Conservation (phyloP, 2,113 vertebrate genomes). For the Struthidea cinerea region DNA sequence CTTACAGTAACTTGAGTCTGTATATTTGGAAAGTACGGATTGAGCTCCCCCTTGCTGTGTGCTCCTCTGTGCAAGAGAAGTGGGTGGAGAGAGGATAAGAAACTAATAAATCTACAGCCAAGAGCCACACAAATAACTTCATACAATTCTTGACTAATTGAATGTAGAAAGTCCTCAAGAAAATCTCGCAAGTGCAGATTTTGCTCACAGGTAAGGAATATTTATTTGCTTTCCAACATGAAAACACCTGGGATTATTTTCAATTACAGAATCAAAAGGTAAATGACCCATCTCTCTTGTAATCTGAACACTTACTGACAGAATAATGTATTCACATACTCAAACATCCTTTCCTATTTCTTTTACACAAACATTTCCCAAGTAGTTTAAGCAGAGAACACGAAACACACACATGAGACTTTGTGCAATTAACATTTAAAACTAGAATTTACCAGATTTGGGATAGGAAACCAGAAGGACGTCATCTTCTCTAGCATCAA, state of each 20-base stretch:
- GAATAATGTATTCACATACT: not conserved
- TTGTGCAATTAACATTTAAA: not conserved
- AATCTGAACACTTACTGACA: not conserved
- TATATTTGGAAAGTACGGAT: not conserved
- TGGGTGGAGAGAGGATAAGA: not conserved
- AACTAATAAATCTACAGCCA: not conserved
- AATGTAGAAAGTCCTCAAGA: not conserved
- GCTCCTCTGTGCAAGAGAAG: not conserved
- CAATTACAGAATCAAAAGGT: not conserved
- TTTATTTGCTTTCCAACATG: not conserved
- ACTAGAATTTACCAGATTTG: constrained; percentile 70
- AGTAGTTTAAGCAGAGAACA: not conserved
- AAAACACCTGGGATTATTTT: not conserved
- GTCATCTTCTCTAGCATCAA: constrained; percentile 74
- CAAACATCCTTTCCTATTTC: not conserved
- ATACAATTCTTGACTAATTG: not conserved
- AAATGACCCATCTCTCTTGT: not conserved
- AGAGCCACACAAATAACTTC: not conserved
- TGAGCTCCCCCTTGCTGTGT: not conserved
- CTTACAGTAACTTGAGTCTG: not conserved
- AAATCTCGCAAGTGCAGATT: not conserved
- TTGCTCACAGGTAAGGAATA: not conserved
- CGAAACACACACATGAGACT: not conserved
- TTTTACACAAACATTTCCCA: not conserved
- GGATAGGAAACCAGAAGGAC: constrained; percentile 76